Percentiles rank a stretch among this genome's conserved stretches.
phyloP scores from a whole-genome alignment of 37 sponge, comb jelly and placozoan genomes.

The Aplysina aerophoba region DNA sequence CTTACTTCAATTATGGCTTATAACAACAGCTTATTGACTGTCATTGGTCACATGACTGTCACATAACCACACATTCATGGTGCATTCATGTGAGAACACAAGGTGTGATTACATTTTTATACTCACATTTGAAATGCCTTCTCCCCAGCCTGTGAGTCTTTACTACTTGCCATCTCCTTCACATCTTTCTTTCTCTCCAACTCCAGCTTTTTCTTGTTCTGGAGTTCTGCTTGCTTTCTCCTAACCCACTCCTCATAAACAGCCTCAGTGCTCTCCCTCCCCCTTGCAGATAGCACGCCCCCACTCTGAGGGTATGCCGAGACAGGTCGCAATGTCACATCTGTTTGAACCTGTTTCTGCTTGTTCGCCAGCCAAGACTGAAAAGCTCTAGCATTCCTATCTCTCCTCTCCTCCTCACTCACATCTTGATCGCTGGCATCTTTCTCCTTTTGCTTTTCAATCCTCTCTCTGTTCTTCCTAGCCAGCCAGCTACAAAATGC shows the following conservation, averaged over 20 bases:
- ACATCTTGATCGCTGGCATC: background rate
- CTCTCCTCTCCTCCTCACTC: constrained; percentile 38
- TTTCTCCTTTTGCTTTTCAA: constrained; percentile 9
- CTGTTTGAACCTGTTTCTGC: constrained; percentile 3
- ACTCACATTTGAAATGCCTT: constrained; percentile 62
- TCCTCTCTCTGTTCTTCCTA: constrained; percentile 38
- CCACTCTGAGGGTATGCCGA: no score
- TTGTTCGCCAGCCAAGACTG: constrained; percentile 53
- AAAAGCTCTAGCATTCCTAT: constrained; percentile 37
- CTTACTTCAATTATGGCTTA: no score
- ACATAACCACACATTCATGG: no score
- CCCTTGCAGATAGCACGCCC: no score
- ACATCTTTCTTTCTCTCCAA: background rate
- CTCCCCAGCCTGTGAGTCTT: constrained; percentile 26
- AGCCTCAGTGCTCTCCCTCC: no score
- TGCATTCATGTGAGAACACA: no score
- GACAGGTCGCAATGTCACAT: background rate
- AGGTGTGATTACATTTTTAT: no score
- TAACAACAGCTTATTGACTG: no score
- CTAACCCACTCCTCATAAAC: constrained; percentile 43
- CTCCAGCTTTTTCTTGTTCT: constrained; percentile 4
- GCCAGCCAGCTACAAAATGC: constrained; percentile 61
- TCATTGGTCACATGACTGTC: no score
- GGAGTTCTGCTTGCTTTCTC: constrained; percentile 40
- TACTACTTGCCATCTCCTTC: constrained; percentile 35